Conservation (phyloP, 1,140 invertebrate species). For the Hydropsyche tenuis region DNA sequence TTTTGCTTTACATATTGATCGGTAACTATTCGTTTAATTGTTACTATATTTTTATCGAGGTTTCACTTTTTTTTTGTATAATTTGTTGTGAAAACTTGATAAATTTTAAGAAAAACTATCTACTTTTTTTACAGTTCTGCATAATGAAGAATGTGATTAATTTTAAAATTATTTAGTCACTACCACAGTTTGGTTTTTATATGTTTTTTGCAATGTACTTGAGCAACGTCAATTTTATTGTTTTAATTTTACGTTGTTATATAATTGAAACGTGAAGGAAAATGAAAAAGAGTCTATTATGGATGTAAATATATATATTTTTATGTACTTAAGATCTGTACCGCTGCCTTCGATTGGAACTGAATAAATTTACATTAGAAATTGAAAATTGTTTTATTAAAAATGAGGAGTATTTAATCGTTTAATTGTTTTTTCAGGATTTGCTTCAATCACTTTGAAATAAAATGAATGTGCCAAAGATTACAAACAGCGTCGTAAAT, state of each 20-base stretch:
- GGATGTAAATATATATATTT: not conserved
- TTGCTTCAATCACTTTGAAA: too few relatives aligned
- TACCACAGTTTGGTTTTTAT: too few relatives aligned
- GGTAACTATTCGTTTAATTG: not conserved
- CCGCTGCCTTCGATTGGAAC: conserved; percentile 5
- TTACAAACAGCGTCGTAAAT: too few relatives aligned
- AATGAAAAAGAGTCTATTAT: not conserved
- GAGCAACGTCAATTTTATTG: too few relatives aligned
- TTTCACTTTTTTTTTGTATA: not conserved
- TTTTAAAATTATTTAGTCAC: too few relatives aligned
- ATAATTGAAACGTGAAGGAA: not conserved
- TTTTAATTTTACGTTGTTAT: not conserved
- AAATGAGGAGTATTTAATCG: too few relatives aligned
- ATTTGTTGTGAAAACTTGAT: not conserved
- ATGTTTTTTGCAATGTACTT: too few relatives aligned
- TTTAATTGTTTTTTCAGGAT: too few relatives aligned
- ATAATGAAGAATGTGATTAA: too few relatives aligned
- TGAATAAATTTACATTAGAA: conserved; percentile 4
- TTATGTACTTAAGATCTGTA: conserved; percentile 20
- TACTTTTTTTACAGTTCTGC: too few relatives aligned
- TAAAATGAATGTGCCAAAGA: too few relatives aligned
- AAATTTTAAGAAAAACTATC: not conserved
- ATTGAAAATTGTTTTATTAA: too few relatives aligned
- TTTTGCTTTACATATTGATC: not conserved
- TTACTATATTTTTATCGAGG: not conserved